These are phyloP conservation scores for Bombus affinis DNA, from an alignment of 1,140 invertebrate species.

Conservation along the genomic window DNA sequence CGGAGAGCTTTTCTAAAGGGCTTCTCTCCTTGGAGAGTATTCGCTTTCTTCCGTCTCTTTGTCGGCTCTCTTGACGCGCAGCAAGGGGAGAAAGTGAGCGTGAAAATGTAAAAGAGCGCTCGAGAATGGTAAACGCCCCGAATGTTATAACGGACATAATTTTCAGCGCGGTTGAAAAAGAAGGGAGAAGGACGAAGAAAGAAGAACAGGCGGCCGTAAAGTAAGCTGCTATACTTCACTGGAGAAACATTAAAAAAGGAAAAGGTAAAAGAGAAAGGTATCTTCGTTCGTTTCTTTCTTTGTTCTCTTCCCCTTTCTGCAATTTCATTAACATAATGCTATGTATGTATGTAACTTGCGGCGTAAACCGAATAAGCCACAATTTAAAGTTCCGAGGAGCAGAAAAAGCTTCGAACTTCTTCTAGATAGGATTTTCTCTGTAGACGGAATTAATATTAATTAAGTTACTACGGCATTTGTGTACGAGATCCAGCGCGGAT, in stretches of 20 bases:
- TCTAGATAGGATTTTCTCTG: background rate
- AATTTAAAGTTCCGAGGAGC: background rate
- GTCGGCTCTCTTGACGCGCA: slow-evolving; percentile 8
- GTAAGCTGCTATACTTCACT: background rate
- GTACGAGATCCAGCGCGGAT: too few species aligned
- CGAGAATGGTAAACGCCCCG: slow-evolving; percentile 41
- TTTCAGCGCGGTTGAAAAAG: slow-evolving; percentile 11
- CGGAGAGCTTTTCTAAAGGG: background rate
- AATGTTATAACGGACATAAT: slow-evolving; percentile 45
- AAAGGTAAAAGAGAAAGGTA: too few species aligned
- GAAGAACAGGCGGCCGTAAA: background rate
- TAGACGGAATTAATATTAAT: slow-evolving; percentile 16
- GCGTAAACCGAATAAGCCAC: background rate
- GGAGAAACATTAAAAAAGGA: background rate
- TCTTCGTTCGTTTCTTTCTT: too few species aligned
- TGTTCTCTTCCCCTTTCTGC: background rate
- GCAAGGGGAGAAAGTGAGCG: slow-evolving; percentile 29
- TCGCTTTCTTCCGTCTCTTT: slow-evolving; percentile 41
- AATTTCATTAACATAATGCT: slow-evolving; percentile 28
- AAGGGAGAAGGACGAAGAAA: background rate
- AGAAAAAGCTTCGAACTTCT: background rate
- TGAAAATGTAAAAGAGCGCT: slow-evolving; percentile 38
- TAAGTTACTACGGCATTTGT: background rate
- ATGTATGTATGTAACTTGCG: background rate
- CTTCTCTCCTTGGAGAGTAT: background rate